Evolutionary conservation across 2,888 invertebrate species (phyloP), one percentile per base, ranked within the genome.

Genomic region (Apotomis betuletana): DNA sequence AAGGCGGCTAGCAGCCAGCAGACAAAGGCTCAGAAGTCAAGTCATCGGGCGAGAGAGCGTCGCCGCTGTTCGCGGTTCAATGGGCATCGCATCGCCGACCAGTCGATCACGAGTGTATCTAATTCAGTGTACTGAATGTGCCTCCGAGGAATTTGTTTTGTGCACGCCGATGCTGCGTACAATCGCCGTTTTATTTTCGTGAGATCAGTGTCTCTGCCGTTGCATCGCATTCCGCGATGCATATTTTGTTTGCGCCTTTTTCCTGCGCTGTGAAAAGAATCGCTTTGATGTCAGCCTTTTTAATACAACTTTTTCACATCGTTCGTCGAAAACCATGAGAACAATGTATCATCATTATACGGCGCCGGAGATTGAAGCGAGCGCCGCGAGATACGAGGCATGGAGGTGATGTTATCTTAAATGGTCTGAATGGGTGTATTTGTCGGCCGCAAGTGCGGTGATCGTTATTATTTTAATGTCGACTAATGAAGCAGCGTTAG

Each of bases 71-170:
- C 85, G 86, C 85, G 87, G 87, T 84, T 87, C 86, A 87, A 83
- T 83, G 84, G 82, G 75, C 78, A 79, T 76, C 79, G 81, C 83
- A 77, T 76, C 80, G 79, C 79, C 82, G 83, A 82, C 83, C 87
- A 86, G 85, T 87, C 86, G 86, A 88, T 90, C 89, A 89, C 87
- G 87, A 86, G 87, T 90, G 90, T 88, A 83, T 90, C 91, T 91
- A 91, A 90, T 91, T 90, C 90, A 90, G 90, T 89, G 87, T 86
- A 83, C 85, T 85, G 87, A 85, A 85, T 87, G 85, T 89, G 90
- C 87, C 86, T 88, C 85, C 76, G 80, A 91, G 91, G 92, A 91
- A 92, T 92, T 91, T 87, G 89, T 90, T 89, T 89, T 87, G 88
- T 89, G 88, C 88, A 87, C 88, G 87, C 83, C 85, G 87, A 84